Percentiles rank a stretch among this genome's conserved stretches.
Evolutionary conservation across 1,140 invertebrate genomes (phyloP).

Genomic region (Papilio glaucus): DNA sequence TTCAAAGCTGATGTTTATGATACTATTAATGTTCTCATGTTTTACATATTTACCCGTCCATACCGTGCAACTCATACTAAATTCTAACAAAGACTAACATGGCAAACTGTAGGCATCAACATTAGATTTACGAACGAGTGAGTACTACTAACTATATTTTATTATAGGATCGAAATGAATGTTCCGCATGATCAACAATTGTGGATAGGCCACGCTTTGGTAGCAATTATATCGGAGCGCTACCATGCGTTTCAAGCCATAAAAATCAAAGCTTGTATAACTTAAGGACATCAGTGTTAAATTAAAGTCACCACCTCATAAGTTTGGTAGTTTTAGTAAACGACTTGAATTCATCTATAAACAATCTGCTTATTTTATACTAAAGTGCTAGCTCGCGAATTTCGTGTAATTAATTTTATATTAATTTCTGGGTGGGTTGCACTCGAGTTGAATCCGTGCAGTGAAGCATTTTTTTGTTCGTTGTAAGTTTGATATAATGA

Average conservation of each 20-base stretch:
- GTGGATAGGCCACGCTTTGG: conserved; percentile 12
- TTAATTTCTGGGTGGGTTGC: too few species aligned
- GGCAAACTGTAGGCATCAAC: too few species aligned
- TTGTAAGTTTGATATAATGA: too few species aligned
- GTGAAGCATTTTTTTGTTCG: too few species aligned
- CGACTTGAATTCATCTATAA: too few species aligned
- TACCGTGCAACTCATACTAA: background rate
- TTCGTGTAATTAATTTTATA: too few species aligned
- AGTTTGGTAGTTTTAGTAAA: too few species aligned
- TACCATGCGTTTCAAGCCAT: conserved; percentile 2
- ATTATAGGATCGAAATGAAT: conserved; percentile 14
- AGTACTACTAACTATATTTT: background rate
- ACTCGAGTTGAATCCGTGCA: too few species aligned
- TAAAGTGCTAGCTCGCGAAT: too few species aligned
- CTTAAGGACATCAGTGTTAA: conserved; percentile 1
- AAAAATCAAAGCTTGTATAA: conserved; percentile 15
- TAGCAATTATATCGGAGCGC: conserved; percentile 7
- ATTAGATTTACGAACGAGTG: background rate
- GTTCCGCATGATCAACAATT: conserved; percentile 31
- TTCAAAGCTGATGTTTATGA: conserved; percentile 24
- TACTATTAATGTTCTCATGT: conserved; percentile 14
- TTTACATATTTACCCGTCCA: conserved; percentile 20
- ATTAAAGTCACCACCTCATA: background rate
- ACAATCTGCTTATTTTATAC: too few species aligned
- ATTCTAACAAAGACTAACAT: background rate